These are phyloP conservation scores for Megaceryle torquata DNA, from an alignment of 2,113 vertebrate species.

Conservation along the genomic window DNA sequence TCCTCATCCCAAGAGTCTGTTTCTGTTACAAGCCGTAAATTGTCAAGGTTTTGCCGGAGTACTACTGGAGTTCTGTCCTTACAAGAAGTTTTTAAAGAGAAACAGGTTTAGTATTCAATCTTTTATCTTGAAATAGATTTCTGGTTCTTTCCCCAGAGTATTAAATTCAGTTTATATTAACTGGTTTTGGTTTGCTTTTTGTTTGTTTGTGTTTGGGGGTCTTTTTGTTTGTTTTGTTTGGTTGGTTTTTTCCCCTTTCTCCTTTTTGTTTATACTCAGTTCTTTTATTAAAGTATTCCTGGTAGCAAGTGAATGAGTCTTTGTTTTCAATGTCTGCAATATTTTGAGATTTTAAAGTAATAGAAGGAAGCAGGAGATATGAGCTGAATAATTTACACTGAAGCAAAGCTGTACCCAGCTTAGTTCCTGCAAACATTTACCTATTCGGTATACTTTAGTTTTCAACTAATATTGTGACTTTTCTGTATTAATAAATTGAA, in stretches of 20 bases:
- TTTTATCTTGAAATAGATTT: neutral
- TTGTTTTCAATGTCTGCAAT: neutral
- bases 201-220: neutral
- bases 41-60: conserved; percentile 39
- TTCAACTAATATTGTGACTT: neutral
- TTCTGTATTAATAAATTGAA: neutral
- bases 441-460: neutral
- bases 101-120: conserved; percentile 64
- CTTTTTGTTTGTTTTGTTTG: neutral
- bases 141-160: neutral
- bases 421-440: neutral
- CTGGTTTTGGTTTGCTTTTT: neutral
- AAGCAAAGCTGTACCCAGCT: neutral
- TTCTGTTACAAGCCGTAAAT: neutral
- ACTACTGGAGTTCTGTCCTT: conserved; percentile 49
- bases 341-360: neutral
- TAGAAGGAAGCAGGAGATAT: neutral
- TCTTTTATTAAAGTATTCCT: neutral
- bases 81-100: conserved; percentile 73
- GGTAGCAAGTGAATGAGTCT: neutral
- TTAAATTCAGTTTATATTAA: neutral
- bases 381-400: neutral
- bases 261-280: neutral
- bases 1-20: neutral
- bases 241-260: too few relatives aligned